Conservation (phyloP, 2,888 invertebrate genomes). For the Dusona sp. region DNA sequence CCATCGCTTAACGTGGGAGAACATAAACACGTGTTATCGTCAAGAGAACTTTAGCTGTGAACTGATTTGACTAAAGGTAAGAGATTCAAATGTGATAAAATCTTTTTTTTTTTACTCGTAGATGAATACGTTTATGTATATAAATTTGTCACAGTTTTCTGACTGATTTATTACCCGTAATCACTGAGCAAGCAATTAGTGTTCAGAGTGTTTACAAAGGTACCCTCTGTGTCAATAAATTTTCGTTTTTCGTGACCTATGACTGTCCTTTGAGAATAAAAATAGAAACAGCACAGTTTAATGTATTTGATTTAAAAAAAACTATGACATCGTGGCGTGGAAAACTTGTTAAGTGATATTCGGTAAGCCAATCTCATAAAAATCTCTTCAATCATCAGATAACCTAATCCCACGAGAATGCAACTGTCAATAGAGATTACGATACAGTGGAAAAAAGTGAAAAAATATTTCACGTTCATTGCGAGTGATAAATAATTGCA, state of each 20-base stretch:
- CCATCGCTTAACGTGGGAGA: neutral
- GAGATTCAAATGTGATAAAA: neutral
- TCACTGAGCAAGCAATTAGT: neutral
- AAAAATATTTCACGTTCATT: conserved; percentile 8
- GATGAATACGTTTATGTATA: neutral
- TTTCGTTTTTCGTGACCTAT: neutral
- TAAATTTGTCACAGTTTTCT: neutral
- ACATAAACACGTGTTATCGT: neutral
- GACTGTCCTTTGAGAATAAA: neutral
- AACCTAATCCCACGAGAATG: conserved; percentile 17
- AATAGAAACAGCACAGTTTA: neutral
- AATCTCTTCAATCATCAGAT: conserved; percentile 13
- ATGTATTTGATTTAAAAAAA: neutral
- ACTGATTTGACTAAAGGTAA: neutral
- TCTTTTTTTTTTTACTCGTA: neutral
- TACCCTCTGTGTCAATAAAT: neutral
- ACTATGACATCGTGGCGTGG: no score
- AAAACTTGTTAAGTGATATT: neutral
- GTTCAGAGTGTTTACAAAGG: neutral
- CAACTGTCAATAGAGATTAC: conserved; percentile 6
- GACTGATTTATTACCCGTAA: neutral
- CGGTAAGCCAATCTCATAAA: conserved; percentile 5
- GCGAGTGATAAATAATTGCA: conserved; percentile 17
- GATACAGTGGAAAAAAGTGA: neutral
- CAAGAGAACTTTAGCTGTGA: neutral